Percentiles rank a stretch among this genome's conserved stretches.
phyloP scores from a whole-genome alignment of 2,113 vertebrate genomes.

The Siniperca knerii region DNA sequence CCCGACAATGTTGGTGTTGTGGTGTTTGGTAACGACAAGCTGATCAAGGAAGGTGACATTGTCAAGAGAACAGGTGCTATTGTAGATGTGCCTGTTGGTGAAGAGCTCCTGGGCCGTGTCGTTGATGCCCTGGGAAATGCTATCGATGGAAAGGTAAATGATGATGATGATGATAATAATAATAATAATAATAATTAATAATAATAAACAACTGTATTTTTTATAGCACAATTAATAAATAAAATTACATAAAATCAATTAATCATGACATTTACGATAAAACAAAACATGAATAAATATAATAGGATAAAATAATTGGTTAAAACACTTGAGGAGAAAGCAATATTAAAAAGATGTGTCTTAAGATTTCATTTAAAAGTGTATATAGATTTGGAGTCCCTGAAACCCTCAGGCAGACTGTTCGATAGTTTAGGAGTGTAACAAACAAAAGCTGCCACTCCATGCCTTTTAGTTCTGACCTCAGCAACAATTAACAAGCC shows the following conservation, averaged over 20 bases:
- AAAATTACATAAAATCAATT: background rate
- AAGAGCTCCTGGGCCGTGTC: constrained; percentile 94
- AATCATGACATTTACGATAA: background rate
- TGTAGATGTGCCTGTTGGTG: constrained; percentile 95
- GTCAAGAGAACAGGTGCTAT: constrained; percentile 98
- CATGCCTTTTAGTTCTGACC: too few species aligned
- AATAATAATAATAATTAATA: too few species aligned
- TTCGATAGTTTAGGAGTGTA: too few species aligned
- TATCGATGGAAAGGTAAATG: constrained; percentile 94
- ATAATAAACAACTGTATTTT: background rate
- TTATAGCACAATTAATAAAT: background rate
- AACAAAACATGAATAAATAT: background rate
- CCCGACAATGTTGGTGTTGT: constrained; percentile 98
- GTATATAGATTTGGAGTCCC: too few species aligned
- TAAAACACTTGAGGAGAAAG: background rate
- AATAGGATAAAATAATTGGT: background rate
- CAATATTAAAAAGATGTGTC: too few species aligned
- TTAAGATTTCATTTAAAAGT: too few species aligned
- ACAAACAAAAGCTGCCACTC: too few species aligned
- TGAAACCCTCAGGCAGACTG: too few species aligned
- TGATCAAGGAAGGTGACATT: constrained; percentile 97
- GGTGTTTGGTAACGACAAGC: constrained; percentile 97
- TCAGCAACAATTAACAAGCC: too few species aligned
- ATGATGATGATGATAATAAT: background rate
- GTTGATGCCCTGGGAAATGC: constrained; percentile 96